Conservation (phyloP, 1,140 invertebrate genomes). For the Popillia japonica region DNA sequence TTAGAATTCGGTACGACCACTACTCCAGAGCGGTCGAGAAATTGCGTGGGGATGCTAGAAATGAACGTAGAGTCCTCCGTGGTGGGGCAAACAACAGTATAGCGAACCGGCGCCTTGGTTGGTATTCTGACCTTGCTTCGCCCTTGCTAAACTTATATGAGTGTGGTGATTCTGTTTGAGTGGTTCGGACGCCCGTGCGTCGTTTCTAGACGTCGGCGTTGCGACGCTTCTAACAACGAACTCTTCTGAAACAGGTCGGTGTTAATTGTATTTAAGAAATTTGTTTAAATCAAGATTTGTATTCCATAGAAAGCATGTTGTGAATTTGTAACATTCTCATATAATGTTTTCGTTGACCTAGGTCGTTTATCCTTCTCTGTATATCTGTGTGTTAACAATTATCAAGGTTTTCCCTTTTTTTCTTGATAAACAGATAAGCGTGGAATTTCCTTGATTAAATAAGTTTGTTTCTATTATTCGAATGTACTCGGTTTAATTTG, state of each 20-base stretch:
- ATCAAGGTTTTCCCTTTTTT: not conserved
- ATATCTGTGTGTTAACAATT: not conserved
- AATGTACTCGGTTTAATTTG: not conserved
- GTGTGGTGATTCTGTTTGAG: constrained; percentile 33
- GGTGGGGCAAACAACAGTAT: constrained; percentile 22
- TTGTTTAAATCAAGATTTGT: not conserved
- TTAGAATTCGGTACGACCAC: not conserved
- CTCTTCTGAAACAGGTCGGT: constrained; percentile 31
- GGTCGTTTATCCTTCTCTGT: not conserved
- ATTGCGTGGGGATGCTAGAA: not conserved
- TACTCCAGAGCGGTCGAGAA: not conserved
- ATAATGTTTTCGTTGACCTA: constrained; percentile 29
- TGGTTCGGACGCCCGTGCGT: constrained; percentile 37
- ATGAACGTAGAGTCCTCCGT: not conserved
- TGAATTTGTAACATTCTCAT: not conserved
- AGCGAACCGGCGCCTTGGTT: constrained; percentile 32
- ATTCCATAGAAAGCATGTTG: not conserved
- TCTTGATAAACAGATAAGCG: not conserved
- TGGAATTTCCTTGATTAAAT: not conserved
- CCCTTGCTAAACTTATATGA: constrained; percentile 24
- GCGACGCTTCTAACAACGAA: not conserved
- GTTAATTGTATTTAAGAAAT: not conserved
- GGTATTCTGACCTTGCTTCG: constrained; percentile 18
- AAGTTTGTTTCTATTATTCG: not conserved
- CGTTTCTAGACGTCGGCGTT: constrained; percentile 19